Conservation (phyloP, 2,797 vertebrate genomes). For the Anguilla megastoma region DNA sequence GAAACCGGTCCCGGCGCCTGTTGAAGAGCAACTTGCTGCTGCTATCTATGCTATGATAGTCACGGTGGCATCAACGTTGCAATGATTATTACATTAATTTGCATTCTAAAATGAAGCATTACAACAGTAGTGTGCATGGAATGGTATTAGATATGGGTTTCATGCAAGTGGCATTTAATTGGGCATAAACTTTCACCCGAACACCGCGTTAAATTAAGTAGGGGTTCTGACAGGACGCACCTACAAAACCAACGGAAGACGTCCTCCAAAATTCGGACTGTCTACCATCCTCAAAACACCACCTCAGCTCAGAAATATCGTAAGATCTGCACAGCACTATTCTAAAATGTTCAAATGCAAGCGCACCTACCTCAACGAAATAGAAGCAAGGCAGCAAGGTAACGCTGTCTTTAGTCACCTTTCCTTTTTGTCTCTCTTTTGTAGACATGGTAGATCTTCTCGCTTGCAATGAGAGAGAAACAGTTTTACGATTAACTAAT, state of each 20-base stretch:
- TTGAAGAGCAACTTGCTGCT: not conserved
- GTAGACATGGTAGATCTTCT: slow-evolving; percentile 79
- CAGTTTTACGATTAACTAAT: slow-evolving; percentile 46
- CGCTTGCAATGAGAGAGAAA: slow-evolving; percentile 46
- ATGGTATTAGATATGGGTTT: not conserved
- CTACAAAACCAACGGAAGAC: not conserved
- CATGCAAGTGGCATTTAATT: not conserved
- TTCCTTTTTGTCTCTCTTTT: slow-evolving; percentile 79
- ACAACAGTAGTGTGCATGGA: not conserved
- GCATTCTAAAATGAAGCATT: not conserved
- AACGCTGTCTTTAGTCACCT: slow-evolving; percentile 90
- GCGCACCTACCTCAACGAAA: slow-evolving; percentile 90
- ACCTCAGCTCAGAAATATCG: not conserved
- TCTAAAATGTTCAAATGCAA: slow-evolving; percentile 3
- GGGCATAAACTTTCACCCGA: not conserved
- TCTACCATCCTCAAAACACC: not conserved
- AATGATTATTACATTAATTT: not conserved
- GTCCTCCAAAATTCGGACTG: not conserved
- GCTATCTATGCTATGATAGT: not conserved
- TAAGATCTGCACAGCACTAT: not conserved
- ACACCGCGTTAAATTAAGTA: not conserved
- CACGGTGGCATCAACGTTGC: not conserved
- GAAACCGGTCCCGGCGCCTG: not conserved
- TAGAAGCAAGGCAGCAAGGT: slow-evolving; percentile 96
- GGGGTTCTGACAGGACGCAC: not conserved